Conservation (phyloP, 2,888 invertebrate genomes). For the Habrosyne pyritoides region DNA sequence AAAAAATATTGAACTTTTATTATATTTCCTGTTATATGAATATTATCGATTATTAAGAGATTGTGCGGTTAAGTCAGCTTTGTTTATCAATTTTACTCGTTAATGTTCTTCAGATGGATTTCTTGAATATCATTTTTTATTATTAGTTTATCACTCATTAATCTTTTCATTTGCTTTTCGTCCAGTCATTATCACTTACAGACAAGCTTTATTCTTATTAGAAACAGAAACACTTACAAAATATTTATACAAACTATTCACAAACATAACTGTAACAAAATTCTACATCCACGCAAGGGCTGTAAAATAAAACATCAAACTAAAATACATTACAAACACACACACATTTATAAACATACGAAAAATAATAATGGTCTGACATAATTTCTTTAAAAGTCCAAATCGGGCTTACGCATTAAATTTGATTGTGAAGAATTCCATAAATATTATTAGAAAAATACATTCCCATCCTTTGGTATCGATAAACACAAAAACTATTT, state of each 20-base stretch:
- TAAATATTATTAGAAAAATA: slow-evolving; percentile 35
- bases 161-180: slow-evolving; percentile 48
- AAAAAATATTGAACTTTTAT: slow-evolving; percentile 18
- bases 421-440: slow-evolving; percentile 27
- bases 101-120: slow-evolving; percentile 12
- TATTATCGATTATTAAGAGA: slow-evolving; percentile 31
- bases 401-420: not conserved
- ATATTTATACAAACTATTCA: not conserved
- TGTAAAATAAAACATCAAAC: slow-evolving; percentile 8
- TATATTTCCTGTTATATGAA: slow-evolving; percentile 6
- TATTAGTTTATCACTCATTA: slow-evolving; percentile 35
- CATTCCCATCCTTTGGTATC: slow-evolving; percentile 42
- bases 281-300: slow-evolving; percentile 2
- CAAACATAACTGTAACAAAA: not conserved
- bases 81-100: slow-evolving; percentile 8
- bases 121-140: slow-evolving; percentile 16
- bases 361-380: not conserved
- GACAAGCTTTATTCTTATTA: not conserved
- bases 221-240: not conserved
- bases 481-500: slow-evolving; percentile 50
- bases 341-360: slow-evolving; percentile 18
- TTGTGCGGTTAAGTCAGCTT: slow-evolving; percentile 13
- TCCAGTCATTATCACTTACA: slow-evolving; percentile 38
- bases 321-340: slow-evolving; percentile 4
- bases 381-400: not conserved